Evolutionary conservation across 2,797 vertebrate genomes (phyloP).

Genomic region (Ptychobarbus kaznakovi): DNA sequence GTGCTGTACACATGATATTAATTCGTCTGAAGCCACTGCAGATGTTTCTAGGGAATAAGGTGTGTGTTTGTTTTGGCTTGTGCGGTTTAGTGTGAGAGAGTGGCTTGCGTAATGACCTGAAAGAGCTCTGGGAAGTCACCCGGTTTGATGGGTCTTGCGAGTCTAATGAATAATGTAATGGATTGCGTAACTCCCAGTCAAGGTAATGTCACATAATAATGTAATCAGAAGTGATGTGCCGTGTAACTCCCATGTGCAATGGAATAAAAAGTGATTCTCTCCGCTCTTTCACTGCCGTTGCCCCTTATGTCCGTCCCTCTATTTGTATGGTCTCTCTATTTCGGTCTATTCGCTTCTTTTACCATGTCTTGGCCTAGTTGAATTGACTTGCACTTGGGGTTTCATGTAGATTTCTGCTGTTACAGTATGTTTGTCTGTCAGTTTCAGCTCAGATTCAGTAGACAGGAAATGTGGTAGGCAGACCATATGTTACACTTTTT

Average conservation of each 20-base stretch:
- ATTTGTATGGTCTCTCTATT: not conserved
- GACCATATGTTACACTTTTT: not conserved
- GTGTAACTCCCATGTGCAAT: conserved; percentile 41
- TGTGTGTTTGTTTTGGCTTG: not conserved
- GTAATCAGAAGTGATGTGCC: too few species aligned
- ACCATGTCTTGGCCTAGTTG: not conserved
- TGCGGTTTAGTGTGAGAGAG: not conserved
- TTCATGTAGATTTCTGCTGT: not conserved
- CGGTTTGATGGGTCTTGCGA: conserved; percentile 36
- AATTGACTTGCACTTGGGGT: not conserved
- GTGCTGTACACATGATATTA: not conserved
- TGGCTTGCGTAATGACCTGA: conserved; percentile 50
- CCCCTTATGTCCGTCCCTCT: not conserved
- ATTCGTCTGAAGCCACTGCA: conserved; percentile 1
- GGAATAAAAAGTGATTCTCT: too few species aligned
- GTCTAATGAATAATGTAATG: conserved; percentile 61
- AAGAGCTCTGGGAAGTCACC: conserved; percentile 40
- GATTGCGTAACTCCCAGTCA: too few species aligned
- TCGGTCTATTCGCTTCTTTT: not conserved
- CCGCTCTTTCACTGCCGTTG: conserved; percentile 6
- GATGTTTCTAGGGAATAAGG: not conserved
- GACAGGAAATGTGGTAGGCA: not conserved
- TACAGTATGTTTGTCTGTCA: not conserved
- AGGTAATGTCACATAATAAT: too few species aligned
- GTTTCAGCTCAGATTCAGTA: too few species aligned